A percentile compares a stretch with the other conserved stretches of the same genome.
Evolutionary conservation across 2,797 vertebrate species (phyloP).

Genomic region (Xerus rutilus): DNA sequence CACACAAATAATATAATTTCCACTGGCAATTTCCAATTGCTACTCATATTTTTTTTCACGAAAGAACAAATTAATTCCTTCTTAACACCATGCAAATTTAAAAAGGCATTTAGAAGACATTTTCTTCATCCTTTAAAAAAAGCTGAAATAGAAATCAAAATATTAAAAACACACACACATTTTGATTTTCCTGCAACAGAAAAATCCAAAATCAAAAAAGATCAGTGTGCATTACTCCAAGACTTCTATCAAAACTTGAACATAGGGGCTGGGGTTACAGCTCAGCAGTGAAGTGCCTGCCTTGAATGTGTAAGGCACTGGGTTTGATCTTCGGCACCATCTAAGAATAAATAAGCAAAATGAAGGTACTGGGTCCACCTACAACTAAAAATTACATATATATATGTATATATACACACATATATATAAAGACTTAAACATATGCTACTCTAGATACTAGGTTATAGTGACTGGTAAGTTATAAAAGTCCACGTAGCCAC

Average conservation of each 20-base stretch:
- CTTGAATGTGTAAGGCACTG: too few species aligned
- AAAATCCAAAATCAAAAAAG: background rate
- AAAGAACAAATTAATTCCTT: conserved; percentile 20
- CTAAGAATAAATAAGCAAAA: too few species aligned
- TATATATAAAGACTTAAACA: background rate
- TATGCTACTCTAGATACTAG: background rate
- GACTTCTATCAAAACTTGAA: background rate
- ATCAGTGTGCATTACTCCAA: background rate
- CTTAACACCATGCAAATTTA: background rate
- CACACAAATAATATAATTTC: background rate
- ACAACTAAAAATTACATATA: too few species aligned
- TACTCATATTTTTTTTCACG: background rate
- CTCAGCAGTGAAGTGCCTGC: too few species aligned
- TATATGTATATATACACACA: too few species aligned
- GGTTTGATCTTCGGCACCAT: too few species aligned
- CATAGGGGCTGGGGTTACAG: too few species aligned
- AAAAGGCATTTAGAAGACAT: background rate
- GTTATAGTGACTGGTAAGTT: background rate
- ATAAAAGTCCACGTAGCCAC: background rate
- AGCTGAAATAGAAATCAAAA: background rate
- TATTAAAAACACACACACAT: background rate
- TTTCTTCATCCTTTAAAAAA: background rate
- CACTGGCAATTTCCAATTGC: too few species aligned
- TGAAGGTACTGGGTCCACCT: too few species aligned
- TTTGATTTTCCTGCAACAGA: background rate